A percentile compares a stretch with the other conserved stretches of the same genome.
Evolutionary conservation across 2,888 invertebrate genomes (phyloP).

Genomic region (Trachelus tabidus): DNA sequence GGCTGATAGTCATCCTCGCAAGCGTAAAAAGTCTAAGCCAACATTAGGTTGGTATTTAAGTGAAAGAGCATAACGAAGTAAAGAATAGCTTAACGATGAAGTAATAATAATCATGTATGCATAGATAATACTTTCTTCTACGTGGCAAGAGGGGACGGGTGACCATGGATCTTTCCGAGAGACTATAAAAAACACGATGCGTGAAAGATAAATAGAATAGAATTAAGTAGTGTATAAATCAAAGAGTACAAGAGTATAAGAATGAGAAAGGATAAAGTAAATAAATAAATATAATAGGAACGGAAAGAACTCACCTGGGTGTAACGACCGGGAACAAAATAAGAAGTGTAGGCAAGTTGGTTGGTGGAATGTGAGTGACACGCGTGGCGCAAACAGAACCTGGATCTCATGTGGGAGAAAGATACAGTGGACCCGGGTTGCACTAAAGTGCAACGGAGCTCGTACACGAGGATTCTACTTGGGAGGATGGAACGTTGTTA

Average conservation of each 20-base stretch:
- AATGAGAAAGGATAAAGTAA: conserved; percentile 5
- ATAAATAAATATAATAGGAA: conserved; percentile 31
- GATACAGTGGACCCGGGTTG: neutral
- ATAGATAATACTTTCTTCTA: neutral
- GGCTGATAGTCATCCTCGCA: neutral
- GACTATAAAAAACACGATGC: neutral
- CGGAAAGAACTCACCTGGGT: conserved; percentile 55
- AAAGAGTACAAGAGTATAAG: neutral
- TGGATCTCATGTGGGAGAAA: conserved; percentile 26
- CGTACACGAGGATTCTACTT: conserved; percentile 44
- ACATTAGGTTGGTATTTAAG: neutral
- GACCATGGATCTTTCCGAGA: neutral
- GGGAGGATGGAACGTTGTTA: conserved; percentile 50
- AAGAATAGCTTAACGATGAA: neutral
- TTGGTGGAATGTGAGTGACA: conserved; percentile 13
- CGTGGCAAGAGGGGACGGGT: neutral
- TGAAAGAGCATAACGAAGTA: neutral
- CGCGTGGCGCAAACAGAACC: conserved; percentile 28
- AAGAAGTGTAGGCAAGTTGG: conserved; percentile 49
- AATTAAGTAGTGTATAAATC: neutral
- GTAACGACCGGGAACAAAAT: conserved; percentile 55
- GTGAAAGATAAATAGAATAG: neutral
- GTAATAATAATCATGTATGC: neutral
- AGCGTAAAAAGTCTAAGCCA: neutral
- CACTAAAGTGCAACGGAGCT: conserved; percentile 38